Conservation (phyloP, 2,797 vertebrate genomes). For the Urosaurus nigricauda region DNA sequence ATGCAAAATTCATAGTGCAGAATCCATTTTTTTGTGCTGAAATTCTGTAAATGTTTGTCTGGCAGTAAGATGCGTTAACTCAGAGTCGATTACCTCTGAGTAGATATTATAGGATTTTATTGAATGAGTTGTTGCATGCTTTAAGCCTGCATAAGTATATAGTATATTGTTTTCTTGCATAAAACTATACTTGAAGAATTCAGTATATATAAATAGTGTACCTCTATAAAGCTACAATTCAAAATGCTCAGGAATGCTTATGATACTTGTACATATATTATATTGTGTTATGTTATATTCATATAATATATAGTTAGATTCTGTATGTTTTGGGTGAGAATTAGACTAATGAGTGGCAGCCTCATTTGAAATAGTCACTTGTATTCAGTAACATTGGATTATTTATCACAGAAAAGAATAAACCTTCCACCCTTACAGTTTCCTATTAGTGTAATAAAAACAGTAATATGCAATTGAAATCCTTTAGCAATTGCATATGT, state of each 20-base stretch:
- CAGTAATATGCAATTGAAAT: neutral
- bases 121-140: neutral
- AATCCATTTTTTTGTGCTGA: slow-evolving; percentile 3
- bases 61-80: neutral
- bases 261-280: neutral
- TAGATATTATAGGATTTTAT: neutral
- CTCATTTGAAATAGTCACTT: neutral
- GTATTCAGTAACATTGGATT: slow-evolving; percentile 18
- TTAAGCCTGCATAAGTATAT: neutral
- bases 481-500: slow-evolving; percentile 21
- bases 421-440: slow-evolving; percentile 31
- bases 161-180: slow-evolving; percentile 4
- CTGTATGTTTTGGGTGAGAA: slow-evolving; percentile 28
- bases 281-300: neutral
- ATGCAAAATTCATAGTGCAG: slow-evolving; percentile 21
- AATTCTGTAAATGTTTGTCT: neutral
- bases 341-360: slow-evolving; percentile 17
- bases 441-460: neutral
- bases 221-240: neutral
- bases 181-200: neutral
- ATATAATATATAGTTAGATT: neutral
- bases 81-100: neutral
- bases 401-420: neutral
- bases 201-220: neutral
- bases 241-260: neutral